A percentile compares a stretch with the other conserved stretches of the same genome.
These are phyloP conservation scores for Recurvirostra avosetta DNA, from an alignment of 2,113 vertebrate species.

Conservation along the genomic window DNA sequence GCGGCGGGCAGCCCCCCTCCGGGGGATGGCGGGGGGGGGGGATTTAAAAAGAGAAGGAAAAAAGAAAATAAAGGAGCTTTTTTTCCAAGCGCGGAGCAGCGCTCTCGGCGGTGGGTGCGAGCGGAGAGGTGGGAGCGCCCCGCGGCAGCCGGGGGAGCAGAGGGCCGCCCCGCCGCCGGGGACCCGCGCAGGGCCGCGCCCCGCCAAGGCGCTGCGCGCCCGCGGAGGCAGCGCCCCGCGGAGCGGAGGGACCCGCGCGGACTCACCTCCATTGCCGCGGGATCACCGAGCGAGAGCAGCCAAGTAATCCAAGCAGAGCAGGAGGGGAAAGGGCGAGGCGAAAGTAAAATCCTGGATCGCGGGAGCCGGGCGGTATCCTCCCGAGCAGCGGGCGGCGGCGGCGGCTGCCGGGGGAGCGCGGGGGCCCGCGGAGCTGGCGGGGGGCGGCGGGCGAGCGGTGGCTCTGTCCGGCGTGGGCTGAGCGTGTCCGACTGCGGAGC, in stretches of 20 bases:
- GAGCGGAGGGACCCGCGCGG: not conserved
- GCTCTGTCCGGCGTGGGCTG: conserved; percentile 24
- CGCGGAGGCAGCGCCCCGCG: not conserved
- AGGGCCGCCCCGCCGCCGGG: not conserved
- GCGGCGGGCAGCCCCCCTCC: not conserved
- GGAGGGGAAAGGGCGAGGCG: conserved; percentile 17
- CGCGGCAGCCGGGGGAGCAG: not conserved
- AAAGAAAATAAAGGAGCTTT: not conserved
- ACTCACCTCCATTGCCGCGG: conserved; percentile 72
- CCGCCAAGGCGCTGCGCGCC: not conserved
- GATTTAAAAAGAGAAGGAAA: not conserved
- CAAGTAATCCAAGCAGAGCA: conserved; percentile 69
- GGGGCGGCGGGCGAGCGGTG: not conserved
- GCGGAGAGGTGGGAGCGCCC: not conserved
- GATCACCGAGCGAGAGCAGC: conserved; percentile 49
- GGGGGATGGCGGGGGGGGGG: not conserved
- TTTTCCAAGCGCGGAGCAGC: not conserved
- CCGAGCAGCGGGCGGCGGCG: conserved; percentile 1
- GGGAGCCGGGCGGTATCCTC: conserved; percentile 14
- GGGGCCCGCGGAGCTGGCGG: not conserved
- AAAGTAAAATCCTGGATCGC: conserved; percentile 22
- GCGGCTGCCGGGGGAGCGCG: conserved; percentile 13
- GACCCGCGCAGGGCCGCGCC: not conserved
- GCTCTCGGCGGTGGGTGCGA: not conserved
- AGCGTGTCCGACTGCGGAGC: conserved; percentile 64